Percentiles rank a stretch among this genome's conserved stretches.
These are phyloP conservation scores for Troides oblongomaculatus DNA, from an alignment of 2,888 invertebrate species.

Conservation along the genomic window DNA sequence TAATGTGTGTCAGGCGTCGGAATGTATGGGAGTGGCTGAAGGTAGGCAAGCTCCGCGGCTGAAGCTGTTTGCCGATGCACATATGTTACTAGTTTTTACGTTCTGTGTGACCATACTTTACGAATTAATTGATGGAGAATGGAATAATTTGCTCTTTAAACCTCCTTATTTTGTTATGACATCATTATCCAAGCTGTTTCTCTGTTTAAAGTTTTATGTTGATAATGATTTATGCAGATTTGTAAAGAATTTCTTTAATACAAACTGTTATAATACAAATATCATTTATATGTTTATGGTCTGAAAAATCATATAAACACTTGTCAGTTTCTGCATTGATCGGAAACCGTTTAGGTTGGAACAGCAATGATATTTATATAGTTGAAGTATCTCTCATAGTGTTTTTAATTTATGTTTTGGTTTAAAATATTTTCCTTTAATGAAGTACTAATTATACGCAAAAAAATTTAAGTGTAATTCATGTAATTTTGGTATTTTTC, in stretches of 20 bases:
- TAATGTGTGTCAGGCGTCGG: constrained; percentile 55
- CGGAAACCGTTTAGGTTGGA: background rate
- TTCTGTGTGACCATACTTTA: background rate
- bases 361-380: background rate
- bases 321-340: background rate
- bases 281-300: background rate
- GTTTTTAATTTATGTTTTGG: no score
- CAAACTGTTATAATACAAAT: no score
- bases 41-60: constrained; percentile 14
- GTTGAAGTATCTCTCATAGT: no score
- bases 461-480: no score
- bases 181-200: no score
- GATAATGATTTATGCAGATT: no score
- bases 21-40: constrained; percentile 63
- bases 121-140: background rate
- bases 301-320: background rate
- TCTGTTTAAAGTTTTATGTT: no score
- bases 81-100: constrained; percentile 11
- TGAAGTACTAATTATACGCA: no score
- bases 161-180: background rate
- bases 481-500: no score
- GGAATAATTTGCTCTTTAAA: background rate
- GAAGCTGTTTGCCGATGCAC: constrained; percentile 4
- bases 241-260: no score
- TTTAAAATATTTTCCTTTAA: no score